Conservation (phyloP, 2,888 invertebrate genomes). For the Keiferia lycopersicella region DNA sequence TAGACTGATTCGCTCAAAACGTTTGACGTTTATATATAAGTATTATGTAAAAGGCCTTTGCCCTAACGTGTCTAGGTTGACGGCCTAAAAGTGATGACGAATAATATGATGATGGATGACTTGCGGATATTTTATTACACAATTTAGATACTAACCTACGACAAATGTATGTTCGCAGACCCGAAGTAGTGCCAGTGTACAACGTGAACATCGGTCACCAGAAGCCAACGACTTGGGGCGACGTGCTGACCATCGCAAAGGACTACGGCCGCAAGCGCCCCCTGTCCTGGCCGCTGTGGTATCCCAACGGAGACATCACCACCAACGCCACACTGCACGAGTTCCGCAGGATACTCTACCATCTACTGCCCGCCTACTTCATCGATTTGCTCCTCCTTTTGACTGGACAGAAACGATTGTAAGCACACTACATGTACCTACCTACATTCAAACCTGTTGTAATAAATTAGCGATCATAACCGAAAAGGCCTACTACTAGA, state of each 20-base stretch:
- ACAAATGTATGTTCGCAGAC: slow-evolving; percentile 65
- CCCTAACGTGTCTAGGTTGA: not conserved
- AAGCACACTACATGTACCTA: slow-evolving; percentile 66
- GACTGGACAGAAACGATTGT: slow-evolving; percentile 90
- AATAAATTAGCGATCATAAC: no score
- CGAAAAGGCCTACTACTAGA: no score
- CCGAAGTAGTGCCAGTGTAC: slow-evolving; percentile 88
- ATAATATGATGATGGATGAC: not conserved
- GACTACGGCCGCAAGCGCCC: slow-evolving; percentile 86
- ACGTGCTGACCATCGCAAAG: slow-evolving; percentile 87
- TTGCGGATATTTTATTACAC: no score
- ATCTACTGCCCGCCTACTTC: slow-evolving; percentile 89
- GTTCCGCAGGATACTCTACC: slow-evolving; percentile 85
- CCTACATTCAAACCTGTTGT: no score
- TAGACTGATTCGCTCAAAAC: no score
- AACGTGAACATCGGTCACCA: slow-evolving; percentile 93
- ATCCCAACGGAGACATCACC: slow-evolving; percentile 89
- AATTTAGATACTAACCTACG: no score
- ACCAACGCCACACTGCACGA: slow-evolving; percentile 84
- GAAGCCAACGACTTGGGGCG: slow-evolving; percentile 92
- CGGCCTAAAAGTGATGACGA: not conserved
- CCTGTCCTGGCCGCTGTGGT: slow-evolving; percentile 92
- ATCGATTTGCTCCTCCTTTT: slow-evolving; percentile 89
- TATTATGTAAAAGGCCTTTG: no score
- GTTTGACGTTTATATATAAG: no score